Percentiles rank a stretch among this genome's conserved stretches.
Conservation (phyloP, 2,797 vertebrate genomes). For the Sylvilagus floridanus region DNA sequence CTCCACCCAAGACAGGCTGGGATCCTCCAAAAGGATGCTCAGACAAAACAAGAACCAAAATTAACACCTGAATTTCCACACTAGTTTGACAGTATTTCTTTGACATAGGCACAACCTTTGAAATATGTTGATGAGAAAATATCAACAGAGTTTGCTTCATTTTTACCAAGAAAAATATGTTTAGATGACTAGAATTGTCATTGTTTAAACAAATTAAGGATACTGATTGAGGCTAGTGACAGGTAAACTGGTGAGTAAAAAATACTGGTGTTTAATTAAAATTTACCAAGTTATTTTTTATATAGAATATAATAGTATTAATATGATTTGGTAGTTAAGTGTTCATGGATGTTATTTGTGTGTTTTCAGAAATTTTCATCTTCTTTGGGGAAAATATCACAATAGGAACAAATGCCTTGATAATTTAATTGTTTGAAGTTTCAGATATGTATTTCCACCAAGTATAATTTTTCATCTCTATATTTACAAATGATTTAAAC, state of each 20-base stretch:
- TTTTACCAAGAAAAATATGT: neutral
- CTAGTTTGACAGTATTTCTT: neutral
- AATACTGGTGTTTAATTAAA: conserved; percentile 2
- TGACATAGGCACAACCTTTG: neutral
- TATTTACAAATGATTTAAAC: neutral
- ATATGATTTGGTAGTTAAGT: neutral
- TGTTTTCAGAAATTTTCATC: conserved; percentile 34
- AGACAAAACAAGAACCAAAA: neutral
- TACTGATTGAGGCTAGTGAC: neutral
- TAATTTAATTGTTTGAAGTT: neutral
- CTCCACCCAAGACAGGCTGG: neutral
- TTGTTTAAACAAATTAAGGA: conserved; percentile 7
- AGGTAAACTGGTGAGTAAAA: neutral
- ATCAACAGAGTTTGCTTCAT: neutral
- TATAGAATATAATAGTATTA: conserved; percentile 15
- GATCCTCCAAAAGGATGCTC: neutral
- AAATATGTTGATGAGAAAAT: conserved; percentile 3
- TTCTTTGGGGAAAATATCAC: neutral
- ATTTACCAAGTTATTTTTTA: conserved; percentile 1
- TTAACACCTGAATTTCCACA: neutral
- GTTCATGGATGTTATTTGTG: neutral
- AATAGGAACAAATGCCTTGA: conserved; percentile 30
- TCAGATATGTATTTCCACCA: neutral
- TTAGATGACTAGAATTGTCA: neutral
- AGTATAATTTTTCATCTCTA: neutral